These are phyloP conservation scores for Phytoseiulus persimilis DNA, from an alignment of 2,888 invertebrate species.

Conservation along the genomic window DNA sequence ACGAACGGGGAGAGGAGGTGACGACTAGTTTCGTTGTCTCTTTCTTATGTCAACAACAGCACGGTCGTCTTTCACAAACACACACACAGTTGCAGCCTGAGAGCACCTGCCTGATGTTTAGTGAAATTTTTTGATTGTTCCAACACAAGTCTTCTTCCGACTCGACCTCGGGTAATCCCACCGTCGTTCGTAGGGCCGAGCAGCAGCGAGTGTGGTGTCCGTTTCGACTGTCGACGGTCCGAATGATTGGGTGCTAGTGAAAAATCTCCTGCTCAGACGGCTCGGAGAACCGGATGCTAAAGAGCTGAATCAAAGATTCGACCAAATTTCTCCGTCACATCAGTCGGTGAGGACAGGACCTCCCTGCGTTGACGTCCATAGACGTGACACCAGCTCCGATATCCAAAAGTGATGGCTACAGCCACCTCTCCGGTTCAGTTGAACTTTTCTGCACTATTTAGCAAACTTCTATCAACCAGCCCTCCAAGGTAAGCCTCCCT, in stretches of 20 bases:
- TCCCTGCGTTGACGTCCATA: not conserved
- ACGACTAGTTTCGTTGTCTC: not conserved
- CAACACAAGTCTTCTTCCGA: not conserved
- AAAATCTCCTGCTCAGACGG: not conserved
- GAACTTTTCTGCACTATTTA: conserved; percentile 39
- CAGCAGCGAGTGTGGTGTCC: not conserved
- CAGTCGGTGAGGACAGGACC: not conserved
- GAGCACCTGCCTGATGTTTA: not conserved
- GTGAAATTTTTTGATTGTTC: not conserved
- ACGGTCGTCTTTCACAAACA: not conserved
- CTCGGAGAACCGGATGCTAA: not conserved
- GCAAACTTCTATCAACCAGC: conserved; percentile 20
- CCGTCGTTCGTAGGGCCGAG: not conserved
- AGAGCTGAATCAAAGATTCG: not conserved
- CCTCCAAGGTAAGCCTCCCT: not conserved
- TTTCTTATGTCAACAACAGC: not conserved
- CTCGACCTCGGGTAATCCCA: not conserved
- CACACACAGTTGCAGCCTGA: not conserved
- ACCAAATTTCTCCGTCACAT: not conserved
- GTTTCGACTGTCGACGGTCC: not conserved
- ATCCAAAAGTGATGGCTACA: conserved; percentile 6
- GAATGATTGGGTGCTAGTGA: not conserved
- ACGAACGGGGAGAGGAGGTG: not conserved
- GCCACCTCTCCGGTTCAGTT: not conserved
- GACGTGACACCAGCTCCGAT: not conserved